Base-by-base conservation (phyloP, 2,888 invertebrate genomes). In the Nomada goodeniana region DNA sequence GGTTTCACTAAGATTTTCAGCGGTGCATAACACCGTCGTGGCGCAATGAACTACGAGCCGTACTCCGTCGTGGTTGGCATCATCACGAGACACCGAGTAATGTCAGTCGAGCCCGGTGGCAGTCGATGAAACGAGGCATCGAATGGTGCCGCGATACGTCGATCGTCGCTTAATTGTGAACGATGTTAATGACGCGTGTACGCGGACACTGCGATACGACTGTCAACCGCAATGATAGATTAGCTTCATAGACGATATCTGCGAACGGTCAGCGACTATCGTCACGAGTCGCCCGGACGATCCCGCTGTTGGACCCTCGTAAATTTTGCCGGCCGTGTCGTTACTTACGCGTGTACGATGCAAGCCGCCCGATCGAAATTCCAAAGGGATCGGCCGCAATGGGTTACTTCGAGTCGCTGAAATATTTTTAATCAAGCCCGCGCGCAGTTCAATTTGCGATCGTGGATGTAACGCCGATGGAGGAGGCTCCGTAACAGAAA, bases 161-260 rank as follows among this genome's bases (percentile, higher is more conserved):
- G 78, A 78, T 70, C 76, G 73, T 76, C 74, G 52, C 68, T 82
- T 83, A 71, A 86, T 80, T 52, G 86, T 68, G 61, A 85, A 75
- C 74, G 76, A 75, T 85, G 86, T 81, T 86, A 86, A 86, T 77
- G 85, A 85, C 79, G 75, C 74, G 76, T 69, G 77, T 70, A 69
- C 68, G 69, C n/a, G 76, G 59, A 80, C 63, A 59, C 68, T 26
- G 44, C 80, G 76, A 83, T 80, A 83, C 80, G 63, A 76, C 69
- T 81, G 86, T 86, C 86, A 69, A 44, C 29, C 65, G 9, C 42
- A 20, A 68, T 86, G 86, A 86, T 80, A 68, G 86, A 82, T 86
- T 74, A 80, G 71, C 76, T 74, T 65, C 71, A 80, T 44, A 42
- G 74, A 76, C 83, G 78, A 75, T 80, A 80, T 81, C 78, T 52